phyloP scores from a whole-genome alignment of 2,888 invertebrate species.

The Archips crataeganus region DNA sequence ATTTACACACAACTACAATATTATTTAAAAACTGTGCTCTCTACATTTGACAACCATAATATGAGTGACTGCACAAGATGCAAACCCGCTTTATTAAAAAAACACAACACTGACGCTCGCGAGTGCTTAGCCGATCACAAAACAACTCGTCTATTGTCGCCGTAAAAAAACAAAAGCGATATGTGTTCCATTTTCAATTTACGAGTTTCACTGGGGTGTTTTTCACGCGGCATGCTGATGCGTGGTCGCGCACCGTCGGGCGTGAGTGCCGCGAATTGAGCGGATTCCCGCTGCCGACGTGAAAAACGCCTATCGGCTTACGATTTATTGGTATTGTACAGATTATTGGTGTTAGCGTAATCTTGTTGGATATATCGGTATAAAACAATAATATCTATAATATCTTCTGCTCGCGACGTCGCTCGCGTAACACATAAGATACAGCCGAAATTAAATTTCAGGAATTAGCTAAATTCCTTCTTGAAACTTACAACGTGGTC shows the following conservation, averaged over 20 bases:
- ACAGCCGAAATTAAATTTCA: too few species aligned
- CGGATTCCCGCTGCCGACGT: constrained; percentile 31
- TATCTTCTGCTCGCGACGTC: too few species aligned
- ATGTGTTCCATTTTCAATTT: constrained; percentile 8
- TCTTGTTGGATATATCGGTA: not conserved
- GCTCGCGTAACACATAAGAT: too few species aligned
- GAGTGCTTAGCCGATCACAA: not conserved
- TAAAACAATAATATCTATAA: too few species aligned
- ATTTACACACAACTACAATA: too few species aligned
- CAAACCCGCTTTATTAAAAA: not conserved
- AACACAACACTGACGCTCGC: not conserved
- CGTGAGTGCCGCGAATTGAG: constrained; percentile 22
- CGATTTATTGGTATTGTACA: constrained; percentile 26
- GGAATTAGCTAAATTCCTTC: too few species aligned
- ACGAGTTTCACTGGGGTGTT: not conserved
- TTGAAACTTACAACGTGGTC: too few species aligned
- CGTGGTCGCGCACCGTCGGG: constrained; percentile 19
- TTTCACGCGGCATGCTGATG: constrained; percentile 23
- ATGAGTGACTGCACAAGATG: too few species aligned
- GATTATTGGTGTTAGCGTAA: not conserved
- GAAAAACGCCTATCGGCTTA: constrained; percentile 30
- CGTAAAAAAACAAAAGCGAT: not conserved
- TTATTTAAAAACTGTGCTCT: too few species aligned
- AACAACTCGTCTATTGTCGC: not conserved
- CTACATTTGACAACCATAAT: too few species aligned